Conservation (phyloP, 2,113 vertebrate species). For the Megaceryle torquata region DNA sequence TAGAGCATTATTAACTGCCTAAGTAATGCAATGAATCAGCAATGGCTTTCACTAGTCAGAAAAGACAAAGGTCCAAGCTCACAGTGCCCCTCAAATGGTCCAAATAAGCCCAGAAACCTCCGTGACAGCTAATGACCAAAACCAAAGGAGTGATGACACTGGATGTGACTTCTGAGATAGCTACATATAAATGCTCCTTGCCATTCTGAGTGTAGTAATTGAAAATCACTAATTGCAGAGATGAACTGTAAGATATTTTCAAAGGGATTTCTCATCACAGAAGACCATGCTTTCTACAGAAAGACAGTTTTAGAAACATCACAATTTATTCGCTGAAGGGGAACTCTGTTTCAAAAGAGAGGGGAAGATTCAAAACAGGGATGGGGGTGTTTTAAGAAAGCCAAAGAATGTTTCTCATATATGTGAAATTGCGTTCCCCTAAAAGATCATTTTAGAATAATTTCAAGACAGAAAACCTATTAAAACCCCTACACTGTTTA, state of each 20-base stretch:
- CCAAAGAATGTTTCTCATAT: not conserved
- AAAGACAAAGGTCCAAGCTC: not conserved
- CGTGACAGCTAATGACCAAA: not conserved
- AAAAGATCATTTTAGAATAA: not conserved
- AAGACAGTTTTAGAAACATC: not conserved
- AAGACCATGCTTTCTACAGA: not conserved
- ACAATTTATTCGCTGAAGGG: constrained; percentile 2
- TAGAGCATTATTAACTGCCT: not conserved
- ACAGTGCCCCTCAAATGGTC: not conserved
- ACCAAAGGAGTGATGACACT: not conserved
- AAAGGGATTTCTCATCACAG: not conserved
- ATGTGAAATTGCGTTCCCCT: not conserved
- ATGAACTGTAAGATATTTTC: constrained; percentile 26
- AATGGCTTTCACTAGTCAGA: not conserved
- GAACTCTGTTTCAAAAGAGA: not conserved
- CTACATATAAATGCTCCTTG: not conserved
- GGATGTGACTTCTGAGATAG: not conserved
- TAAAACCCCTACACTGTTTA: not conserved
- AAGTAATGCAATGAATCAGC: not conserved
- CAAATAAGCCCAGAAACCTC: not conserved
- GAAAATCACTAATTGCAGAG: constrained; percentile 54
- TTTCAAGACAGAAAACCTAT: not conserved
- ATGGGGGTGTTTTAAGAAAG: not conserved
- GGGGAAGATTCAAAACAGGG: not conserved
- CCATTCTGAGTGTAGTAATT: constrained; percentile 12